A percentile compares a stretch with the other conserved stretches of the same genome.
phyloP scores from a whole-genome alignment of 2,888 invertebrate genomes.

The Nephrotoma guestfalica region DNA sequence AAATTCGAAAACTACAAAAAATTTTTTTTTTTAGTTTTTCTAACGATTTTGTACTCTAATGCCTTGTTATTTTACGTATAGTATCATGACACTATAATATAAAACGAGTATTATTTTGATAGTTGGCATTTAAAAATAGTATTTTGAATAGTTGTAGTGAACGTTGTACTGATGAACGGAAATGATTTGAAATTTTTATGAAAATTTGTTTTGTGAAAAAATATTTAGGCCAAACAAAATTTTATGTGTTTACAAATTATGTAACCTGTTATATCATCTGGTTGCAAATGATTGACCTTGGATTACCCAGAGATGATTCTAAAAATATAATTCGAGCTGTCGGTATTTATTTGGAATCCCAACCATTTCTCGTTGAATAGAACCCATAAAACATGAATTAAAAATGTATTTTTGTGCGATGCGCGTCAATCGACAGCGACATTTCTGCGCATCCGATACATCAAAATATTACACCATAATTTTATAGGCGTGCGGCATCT shows the following conservation, averaged over 20 bases:
- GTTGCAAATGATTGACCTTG: not conserved
- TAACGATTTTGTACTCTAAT: too few relatives aligned
- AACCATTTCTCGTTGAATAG: not conserved
- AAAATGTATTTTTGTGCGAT: constrained; percentile 5
- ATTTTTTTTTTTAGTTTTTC: too few relatives aligned
- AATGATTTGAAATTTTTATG: not conserved
- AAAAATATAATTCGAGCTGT: not conserved
- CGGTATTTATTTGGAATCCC: not conserved
- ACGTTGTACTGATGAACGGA: not conserved
- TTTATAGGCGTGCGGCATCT: not conserved
- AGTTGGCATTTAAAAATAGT: not conserved
- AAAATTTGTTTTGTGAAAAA: not conserved
- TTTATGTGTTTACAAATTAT: not conserved
- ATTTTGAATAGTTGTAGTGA: not conserved
- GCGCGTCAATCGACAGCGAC: not conserved
- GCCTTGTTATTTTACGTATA: not conserved
- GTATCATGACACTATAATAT: not conserved
- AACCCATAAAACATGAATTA: not conserved
- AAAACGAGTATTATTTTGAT: not conserved
- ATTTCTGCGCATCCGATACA: not conserved
- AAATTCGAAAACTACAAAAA: too few relatives aligned
- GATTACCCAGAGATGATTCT: not conserved
- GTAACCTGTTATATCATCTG: not conserved
- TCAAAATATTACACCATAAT: not conserved
- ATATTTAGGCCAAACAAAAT: not conserved